phyloP scores from a whole-genome alignment of 2,113 vertebrate genomes.

The Sciurus niger region DNA sequence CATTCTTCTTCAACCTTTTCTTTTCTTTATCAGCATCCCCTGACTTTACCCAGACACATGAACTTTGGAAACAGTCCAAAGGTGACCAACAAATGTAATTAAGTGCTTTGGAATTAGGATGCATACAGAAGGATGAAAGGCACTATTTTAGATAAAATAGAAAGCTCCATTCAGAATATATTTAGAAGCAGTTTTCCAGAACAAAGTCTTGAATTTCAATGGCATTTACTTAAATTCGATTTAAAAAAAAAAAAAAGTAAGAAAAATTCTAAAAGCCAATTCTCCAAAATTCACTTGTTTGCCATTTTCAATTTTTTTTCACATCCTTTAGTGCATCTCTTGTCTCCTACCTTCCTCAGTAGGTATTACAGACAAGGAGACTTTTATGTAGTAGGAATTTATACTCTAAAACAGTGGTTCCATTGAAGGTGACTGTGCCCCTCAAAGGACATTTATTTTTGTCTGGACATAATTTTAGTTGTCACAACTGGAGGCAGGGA shows the following conservation, averaged over 20 bases:
- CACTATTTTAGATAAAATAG: slow-evolving; percentile 74
- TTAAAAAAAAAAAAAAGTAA: slow-evolving; percentile 48
- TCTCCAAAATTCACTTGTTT: slow-evolving; percentile 32
- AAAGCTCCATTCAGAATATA: slow-evolving; percentile 67
- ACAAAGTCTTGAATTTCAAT: slow-evolving; percentile 64
- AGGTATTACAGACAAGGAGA: neutral
- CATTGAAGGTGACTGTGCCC: neutral
- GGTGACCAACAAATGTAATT: slow-evolving; percentile 40
- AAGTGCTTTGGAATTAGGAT: slow-evolving; percentile 48
- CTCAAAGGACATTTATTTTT: neutral
- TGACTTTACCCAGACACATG: neutral
- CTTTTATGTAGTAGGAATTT: neutral
- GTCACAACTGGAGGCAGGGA: neutral
- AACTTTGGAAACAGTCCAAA: slow-evolving; percentile 53
- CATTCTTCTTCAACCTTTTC: neutral
- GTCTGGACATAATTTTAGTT: neutral
- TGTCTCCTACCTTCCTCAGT: neutral
- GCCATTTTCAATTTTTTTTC: neutral
- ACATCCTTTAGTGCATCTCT: neutral
- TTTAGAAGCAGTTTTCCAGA: slow-evolving; percentile 24
- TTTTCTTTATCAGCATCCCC: slow-evolving; percentile 12
- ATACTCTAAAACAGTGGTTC: neutral
- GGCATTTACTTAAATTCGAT: slow-evolving; percentile 30
- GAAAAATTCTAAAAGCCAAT: slow-evolving; percentile 44
- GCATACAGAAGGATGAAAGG: slow-evolving; percentile 47